Evolutionary conservation across 2,113 vertebrate species (phyloP), one percentile per base, ranked within the genome.

Genomic region (Saguinus midas): DNA sequence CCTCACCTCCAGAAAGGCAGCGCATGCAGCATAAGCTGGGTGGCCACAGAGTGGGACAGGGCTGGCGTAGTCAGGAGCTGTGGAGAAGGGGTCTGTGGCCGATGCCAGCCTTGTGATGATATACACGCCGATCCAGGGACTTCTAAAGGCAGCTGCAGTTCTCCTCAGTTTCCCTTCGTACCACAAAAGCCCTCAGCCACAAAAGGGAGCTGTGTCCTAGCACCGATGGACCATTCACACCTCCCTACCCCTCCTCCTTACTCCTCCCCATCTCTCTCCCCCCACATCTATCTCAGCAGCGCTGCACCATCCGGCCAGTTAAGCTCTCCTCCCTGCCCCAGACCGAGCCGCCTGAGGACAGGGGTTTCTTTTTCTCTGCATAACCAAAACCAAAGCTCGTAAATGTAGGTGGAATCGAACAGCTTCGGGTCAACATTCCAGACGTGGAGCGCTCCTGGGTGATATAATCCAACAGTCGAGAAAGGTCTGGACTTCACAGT

Each of bases 11-110:
- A 6, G 18, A 45, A 1, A 9, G 78, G 61, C 61, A n/a, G 20
- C 1, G 23, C 35, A 1, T 2, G 25, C 70, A 2, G 9, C 75
- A 1, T 6, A 35, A 37, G 4, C 23, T 2, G 6, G 35, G 52
- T 0, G 1, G 20, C 17, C 3, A 25, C 0, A 5, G 29, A 18
- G 23, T 0, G 10, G 84, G 20, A 25, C 20, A 5, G 57, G 12
- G n/a, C 78, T 45, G 61, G 17, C 12, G 2, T 4, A 20, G 29
- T 27, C 21, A 35, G 45, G 70, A 9, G 8, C 32, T 11, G 4
- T 11, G 21, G 9, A n/a, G 25, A 12, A 7, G 27, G 43, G 1
- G 13, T 16, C 10, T 3, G 27, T 12, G 80, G 27, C 40, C 23
- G 5, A 25, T 52, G 13, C 8, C 23, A 50, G 72, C 40, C 81